Conservation (phyloP, 2,113 vertebrate species). For the Mus spicilegus region DNA sequence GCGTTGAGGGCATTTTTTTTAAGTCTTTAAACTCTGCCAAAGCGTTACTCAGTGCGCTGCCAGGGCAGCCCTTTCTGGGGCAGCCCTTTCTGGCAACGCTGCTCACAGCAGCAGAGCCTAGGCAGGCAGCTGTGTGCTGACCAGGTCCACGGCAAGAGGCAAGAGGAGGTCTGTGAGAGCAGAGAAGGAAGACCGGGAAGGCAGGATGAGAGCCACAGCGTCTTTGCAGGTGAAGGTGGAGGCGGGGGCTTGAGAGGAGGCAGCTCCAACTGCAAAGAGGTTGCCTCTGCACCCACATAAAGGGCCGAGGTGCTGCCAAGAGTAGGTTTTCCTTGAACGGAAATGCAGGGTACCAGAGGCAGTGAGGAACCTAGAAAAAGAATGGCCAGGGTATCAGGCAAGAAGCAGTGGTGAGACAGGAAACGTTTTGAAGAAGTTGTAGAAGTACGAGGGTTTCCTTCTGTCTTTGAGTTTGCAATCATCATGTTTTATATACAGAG, state of each 20-base stretch:
- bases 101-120: conserved; percentile 64
- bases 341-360: background rate
- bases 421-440: background rate
- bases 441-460: background rate
- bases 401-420: conserved; percentile 48
- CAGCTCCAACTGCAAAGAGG: background rate
- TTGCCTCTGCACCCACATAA: background rate
- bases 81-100: conserved; percentile 87
- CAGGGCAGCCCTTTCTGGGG: conserved; percentile 82
- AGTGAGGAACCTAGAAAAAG: conserved; percentile 54
- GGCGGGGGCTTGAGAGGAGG: background rate
- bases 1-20: conserved; percentile 62
- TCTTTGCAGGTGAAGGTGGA: conserved; percentile 86
- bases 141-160: conserved; percentile 66
- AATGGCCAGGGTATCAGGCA: conserved; percentile 47
- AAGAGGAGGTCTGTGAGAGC: conserved; percentile 72
- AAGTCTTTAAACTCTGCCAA: conserved; percentile 79
- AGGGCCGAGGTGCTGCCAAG: conserved; percentile 58
- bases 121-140: conserved; percentile 68
- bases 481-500: fast-evolving
- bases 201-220: conserved; percentile 85
- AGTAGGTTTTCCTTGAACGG: conserved; percentile 53
- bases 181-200: conserved; percentile 64
- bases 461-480: conserved; percentile 49
- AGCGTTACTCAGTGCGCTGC: conserved; percentile 81